Evolutionary conservation across 30 jellyfish, hydroid and myxozoan species (phyloP), one percentile per base, ranked within the genome.

Genomic region (Chironex yamaguchii): DNA sequence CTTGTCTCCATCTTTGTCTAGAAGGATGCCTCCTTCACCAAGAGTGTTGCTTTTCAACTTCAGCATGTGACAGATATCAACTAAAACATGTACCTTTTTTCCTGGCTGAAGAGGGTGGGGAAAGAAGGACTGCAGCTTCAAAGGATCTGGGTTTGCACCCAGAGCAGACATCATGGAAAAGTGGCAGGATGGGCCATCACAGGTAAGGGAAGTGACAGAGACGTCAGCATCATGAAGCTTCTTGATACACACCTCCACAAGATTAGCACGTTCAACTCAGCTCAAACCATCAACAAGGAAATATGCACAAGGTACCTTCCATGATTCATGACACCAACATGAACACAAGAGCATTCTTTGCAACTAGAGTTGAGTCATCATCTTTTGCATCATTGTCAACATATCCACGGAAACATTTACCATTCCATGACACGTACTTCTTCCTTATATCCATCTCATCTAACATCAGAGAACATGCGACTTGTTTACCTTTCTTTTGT

Each of bases 11-110:
- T 79, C 62, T 21, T 29, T 54, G 49, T 88, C 96, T 14, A 79
- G 22, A 9, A 81, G 23, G 34, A 72, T 73, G 71, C 96, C 92
- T 14, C 82, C 84, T 0, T 90, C 88, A 49, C 84, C 92, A 67
- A 90, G 83, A 23, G 96, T 74, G 52, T 82, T 90, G 32, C 93
- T 48, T n/a, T 82, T 76, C 9, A 82, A 84, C 50, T 82, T 90
- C 70, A 82, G 92, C 96, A 90, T 90, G 82, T 82, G 97, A 34
- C 97, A 82, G 20, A 66, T 92, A 82, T 90, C 96, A 28, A 90
- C 62, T 49, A 90, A 24, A 35, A 82, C 81, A 52, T 77, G 29
- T 11, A 88, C 58, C 30, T 11, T 29, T 52, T 69, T 63, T 12
- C 36, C 35, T 35, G 75, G 54, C 22, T 81, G 67, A 67, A 52